phyloP scores from a whole-genome alignment of 2,113 vertebrate species.

The Balaenoptera acutorostrata region DNA sequence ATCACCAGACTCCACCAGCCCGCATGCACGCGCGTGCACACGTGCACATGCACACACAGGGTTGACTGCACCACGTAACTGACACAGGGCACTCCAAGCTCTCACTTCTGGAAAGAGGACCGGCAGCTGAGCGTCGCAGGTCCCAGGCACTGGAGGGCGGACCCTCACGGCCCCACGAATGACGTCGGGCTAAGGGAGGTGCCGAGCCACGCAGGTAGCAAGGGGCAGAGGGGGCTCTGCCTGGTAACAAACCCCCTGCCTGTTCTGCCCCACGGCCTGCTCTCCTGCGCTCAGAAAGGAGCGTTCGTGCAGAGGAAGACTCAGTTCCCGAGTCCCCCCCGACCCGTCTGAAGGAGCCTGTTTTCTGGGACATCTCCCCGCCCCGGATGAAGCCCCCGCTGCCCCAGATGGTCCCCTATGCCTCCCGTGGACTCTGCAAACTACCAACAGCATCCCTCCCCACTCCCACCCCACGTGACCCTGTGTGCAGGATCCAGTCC shows the following conservation, averaged over 20 bases:
- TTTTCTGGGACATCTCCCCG: not conserved
- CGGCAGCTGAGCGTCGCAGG: not conserved
- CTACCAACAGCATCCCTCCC: not conserved
- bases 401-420: not conserved
- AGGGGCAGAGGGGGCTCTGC: not conserved
- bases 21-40: not conserved
- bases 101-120: not conserved
- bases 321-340: not conserved
- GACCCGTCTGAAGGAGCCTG: not conserved
- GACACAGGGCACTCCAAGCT: not conserved
- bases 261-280: not conserved
- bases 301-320: conserved; percentile 18
- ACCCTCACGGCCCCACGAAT: not conserved
- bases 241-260: not conserved
- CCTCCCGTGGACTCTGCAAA: not conserved
- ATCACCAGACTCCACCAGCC: not conserved
- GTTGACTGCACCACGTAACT: not conserved
- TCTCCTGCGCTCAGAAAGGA: not conserved
- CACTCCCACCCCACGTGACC: not conserved
- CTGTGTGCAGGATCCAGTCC: not conserved
- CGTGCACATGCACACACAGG: accelerated
- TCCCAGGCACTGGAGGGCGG: not conserved
- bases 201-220: not conserved
- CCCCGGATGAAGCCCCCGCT: not conserved
- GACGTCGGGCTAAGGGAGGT: not conserved